Conservation (phyloP, 2,888 invertebrate species). For the Esperia sulphurella region DNA sequence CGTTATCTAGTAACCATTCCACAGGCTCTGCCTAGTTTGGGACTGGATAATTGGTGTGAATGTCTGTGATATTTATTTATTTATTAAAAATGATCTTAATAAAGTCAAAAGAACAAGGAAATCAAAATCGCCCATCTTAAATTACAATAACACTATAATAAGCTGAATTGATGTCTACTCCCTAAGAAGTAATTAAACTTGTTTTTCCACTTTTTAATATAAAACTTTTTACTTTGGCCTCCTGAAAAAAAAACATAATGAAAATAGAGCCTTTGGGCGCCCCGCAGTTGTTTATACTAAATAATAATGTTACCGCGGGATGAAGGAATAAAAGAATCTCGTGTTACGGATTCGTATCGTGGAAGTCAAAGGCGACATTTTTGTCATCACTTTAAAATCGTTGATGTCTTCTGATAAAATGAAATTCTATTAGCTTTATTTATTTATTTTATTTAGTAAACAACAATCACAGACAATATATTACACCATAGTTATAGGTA, state of each 20-base stretch:
- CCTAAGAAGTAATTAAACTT: constrained; percentile 62
- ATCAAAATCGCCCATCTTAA: constrained; percentile 25
- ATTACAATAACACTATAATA: constrained; percentile 54
- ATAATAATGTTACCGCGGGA: constrained; percentile 8
- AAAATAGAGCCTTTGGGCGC: constrained; percentile 22
- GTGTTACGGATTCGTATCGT: neutral
- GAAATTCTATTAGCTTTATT: too few relatives aligned
- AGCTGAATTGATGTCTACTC: constrained; percentile 49
- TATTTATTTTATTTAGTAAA: too few relatives aligned
- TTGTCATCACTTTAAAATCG: neutral
- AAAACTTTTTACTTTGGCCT: constrained; percentile 57
- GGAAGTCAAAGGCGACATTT: neutral
- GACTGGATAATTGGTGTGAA: too few relatives aligned
- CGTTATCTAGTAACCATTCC: too few relatives aligned
- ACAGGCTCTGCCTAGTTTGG: too few relatives aligned
- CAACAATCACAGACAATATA: too few relatives aligned
- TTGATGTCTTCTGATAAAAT: too few relatives aligned
- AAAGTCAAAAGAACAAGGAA: neutral
- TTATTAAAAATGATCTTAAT: neutral
- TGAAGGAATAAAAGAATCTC: neutral
- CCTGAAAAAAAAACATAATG: constrained; percentile 29
- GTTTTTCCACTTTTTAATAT: constrained; percentile 63
- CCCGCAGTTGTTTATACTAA: constrained; percentile 24
- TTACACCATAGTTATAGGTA: too few relatives aligned
- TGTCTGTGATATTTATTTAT: too few relatives aligned